Conservation (phyloP, 2,113 vertebrate species). For the Indri indri region DNA sequence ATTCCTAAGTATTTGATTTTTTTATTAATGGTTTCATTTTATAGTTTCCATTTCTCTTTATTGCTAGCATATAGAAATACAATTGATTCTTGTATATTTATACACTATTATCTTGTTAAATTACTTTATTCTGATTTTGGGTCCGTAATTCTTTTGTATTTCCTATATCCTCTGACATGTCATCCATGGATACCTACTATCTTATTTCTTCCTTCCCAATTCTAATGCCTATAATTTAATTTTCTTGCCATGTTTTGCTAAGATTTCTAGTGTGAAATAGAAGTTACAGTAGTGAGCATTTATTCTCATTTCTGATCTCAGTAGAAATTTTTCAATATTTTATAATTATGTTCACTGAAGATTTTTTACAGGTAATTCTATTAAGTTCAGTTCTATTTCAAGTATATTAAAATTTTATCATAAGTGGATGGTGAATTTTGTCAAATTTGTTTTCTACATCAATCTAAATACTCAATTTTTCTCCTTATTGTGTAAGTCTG, state of each 20-base stretch:
- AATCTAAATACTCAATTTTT: background rate
- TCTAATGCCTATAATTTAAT: background rate
- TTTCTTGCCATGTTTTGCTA: background rate
- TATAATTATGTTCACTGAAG: background rate
- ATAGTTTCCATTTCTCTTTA: background rate
- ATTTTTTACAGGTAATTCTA: background rate
- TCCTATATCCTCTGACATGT: background rate
- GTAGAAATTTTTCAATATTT: background rate
- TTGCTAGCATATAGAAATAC: background rate
- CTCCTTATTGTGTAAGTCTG: background rate
- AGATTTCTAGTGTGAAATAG: background rate
- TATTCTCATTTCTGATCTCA: background rate
- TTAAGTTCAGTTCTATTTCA: background rate
- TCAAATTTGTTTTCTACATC: background rate
- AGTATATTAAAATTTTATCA: background rate
- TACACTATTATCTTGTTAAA: background rate
- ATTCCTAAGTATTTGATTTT: background rate
- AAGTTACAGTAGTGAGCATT: background rate
- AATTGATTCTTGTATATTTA: background rate
- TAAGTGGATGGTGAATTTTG: background rate
- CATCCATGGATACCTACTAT: background rate
- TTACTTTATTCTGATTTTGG: background rate
- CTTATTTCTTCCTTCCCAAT: background rate
- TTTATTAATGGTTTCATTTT: background rate
- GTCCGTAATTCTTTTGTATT: background rate